Conservation (phyloP, 2,888 invertebrate genomes). For the Synergus umbraculus region DNA sequence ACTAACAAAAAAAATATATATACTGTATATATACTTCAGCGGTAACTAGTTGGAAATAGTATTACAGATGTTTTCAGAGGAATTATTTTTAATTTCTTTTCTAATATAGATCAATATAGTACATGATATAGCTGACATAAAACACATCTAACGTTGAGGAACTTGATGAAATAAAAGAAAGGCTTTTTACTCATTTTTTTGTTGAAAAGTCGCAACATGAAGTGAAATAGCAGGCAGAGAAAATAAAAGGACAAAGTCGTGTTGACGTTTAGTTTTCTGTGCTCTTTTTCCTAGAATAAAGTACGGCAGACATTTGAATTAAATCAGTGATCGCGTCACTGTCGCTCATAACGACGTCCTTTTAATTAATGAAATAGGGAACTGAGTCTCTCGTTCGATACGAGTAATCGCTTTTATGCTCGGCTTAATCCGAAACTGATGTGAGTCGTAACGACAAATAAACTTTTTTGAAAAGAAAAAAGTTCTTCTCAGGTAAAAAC, state of each 20-base stretch:
- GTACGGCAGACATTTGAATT: constrained; percentile 16
- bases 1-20: not conserved
- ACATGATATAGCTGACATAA: not conserved
- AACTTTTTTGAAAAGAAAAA: not conserved
- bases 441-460: not conserved
- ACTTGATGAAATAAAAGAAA: constrained; percentile 5
- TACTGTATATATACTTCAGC: not conserved
- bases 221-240: constrained; percentile 12
- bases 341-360: constrained; percentile 29
- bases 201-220: not conserved
- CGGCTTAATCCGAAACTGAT: not conserved
- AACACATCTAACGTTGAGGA: not conserved
- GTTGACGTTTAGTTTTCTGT: constrained; percentile 28
- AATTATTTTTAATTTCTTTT: too few species aligned
- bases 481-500: not conserved
- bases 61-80: not conserved
- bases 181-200: not conserved
- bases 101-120: too few species aligned
- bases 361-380: constrained; percentile 22
- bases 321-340: constrained; percentile 19
- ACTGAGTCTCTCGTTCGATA: not conserved
- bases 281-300: not conserved
- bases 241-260: constrained; percentile 6
- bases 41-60: not conserved
- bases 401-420: not conserved